Evolutionary conservation across 2,797 vertebrate genomes (phyloP).

Genomic region (Chelon auratus): DNA sequence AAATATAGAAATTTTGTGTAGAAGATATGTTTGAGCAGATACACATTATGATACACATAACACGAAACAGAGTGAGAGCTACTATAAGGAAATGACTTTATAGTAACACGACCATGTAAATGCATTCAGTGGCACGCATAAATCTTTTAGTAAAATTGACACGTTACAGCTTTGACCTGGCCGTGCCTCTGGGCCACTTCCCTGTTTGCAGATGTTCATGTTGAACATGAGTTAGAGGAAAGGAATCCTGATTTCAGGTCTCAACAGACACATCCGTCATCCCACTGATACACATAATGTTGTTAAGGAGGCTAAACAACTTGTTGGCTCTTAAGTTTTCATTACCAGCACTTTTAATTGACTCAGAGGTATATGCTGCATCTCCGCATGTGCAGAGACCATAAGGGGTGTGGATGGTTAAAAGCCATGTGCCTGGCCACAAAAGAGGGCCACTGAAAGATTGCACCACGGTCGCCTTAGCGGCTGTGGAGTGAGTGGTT

Average conservation of each 20-base stretch:
- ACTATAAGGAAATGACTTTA: slow-evolving; percentile 2
- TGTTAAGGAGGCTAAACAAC: slow-evolving; percentile 16
- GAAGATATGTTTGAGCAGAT: not conserved
- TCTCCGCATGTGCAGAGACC: slow-evolving; percentile 29
- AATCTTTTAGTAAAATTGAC: slow-evolving; percentile 46
- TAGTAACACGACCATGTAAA: slow-evolving; percentile 8
- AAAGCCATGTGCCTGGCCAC: slow-evolving; percentile 33
- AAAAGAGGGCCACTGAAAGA: slow-evolving; percentile 37
- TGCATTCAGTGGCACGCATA: slow-evolving; percentile 28
- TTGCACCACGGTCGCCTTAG: slow-evolving; percentile 3
- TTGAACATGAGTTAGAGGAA: slow-evolving; percentile 46
- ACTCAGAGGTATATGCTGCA: slow-evolving; percentile 3
- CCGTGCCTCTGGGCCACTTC: slow-evolving; percentile 35
- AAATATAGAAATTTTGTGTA: not conserved
- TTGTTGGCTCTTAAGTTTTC: slow-evolving; percentile 32
- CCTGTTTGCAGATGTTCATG: slow-evolving; percentile 57
- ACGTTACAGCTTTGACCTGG: slow-evolving; percentile 42
- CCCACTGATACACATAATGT: slow-evolving; percentile 1
- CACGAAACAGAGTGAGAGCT: not conserved
- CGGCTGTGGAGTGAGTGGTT: slow-evolving; percentile 54
- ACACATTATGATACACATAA: not conserved
- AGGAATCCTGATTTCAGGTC: slow-evolving; percentile 62
- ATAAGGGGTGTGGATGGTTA: slow-evolving; percentile 14
- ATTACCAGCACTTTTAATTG: slow-evolving; percentile 29
- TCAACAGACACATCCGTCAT: slow-evolving; percentile 24